A percentile compares a stretch with the other conserved stretches of the same genome.
These are phyloP conservation scores for Conchocele bisecta DNA, from an alignment of 2,888 invertebrate species.

Conservation along the genomic window DNA sequence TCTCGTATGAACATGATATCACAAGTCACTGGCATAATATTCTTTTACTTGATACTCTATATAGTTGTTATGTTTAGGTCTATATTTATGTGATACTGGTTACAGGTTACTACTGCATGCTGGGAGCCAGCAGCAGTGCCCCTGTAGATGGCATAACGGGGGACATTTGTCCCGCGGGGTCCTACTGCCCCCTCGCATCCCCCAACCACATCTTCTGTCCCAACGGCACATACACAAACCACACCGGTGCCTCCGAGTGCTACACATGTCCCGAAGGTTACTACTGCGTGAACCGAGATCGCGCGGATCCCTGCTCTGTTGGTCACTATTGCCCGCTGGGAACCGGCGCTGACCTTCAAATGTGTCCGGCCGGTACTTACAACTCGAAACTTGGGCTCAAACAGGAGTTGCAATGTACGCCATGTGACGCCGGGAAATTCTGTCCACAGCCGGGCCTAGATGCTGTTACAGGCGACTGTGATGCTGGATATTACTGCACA, in stretches of 20 bases:
- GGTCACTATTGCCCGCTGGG: conserved; percentile 78
- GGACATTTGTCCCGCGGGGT: conserved; percentile 78
- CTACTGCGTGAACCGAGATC: conserved; percentile 76
- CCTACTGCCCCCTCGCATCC: conserved; percentile 75
- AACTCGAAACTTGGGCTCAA: conserved; percentile 71
- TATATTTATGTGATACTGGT: no score
- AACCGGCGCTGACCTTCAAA: conserved; percentile 78
- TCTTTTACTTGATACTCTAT: no score
- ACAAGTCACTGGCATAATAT: no score
- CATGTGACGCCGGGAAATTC: conserved; percentile 79
- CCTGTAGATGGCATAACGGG: conserved; percentile 77
- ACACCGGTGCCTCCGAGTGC: conserved; percentile 76
- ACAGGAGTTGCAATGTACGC: conserved; percentile 74
- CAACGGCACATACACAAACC: conserved; percentile 81
- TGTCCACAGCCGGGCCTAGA: conserved; percentile 72
- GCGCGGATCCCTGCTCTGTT: conserved; percentile 76
- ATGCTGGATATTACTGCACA: conserved; percentile 79
- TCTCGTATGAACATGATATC: no score
- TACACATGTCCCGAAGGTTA: conserved; percentile 79
- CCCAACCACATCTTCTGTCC: conserved; percentile 74
- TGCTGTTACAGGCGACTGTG: conserved; percentile 71
- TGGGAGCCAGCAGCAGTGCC: conserved; percentile 68
- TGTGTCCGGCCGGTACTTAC: conserved; percentile 80
- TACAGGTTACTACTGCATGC: conserved; percentile 77
- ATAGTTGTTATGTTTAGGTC: no score